phyloP scores from a whole-genome alignment of 2,797 vertebrate species.

The Sebastes trivittatus region DNA sequence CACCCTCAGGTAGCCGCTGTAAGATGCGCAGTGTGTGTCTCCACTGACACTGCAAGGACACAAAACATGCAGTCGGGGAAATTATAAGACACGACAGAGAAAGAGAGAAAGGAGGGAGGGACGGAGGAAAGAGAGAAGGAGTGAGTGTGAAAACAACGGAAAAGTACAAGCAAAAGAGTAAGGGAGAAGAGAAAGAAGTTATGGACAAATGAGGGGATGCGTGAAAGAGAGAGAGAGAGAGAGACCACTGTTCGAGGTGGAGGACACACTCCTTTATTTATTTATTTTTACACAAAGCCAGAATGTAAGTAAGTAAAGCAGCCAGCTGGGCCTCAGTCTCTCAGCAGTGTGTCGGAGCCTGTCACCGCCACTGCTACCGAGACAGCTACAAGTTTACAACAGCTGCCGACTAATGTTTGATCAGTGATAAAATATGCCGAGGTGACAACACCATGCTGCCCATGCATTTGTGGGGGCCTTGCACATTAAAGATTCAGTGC shows the following conservation, averaged over 20 bases:
- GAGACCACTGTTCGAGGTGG: slow-evolving; percentile 20
- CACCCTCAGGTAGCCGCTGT: slow-evolving; percentile 45
- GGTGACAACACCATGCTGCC: slow-evolving; percentile 93
- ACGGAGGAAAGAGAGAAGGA: not conserved
- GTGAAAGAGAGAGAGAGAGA: slow-evolving; percentile 26
- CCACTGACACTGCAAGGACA: slow-evolving; percentile 50
- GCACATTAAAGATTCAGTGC: slow-evolving; percentile 93
- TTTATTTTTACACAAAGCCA: slow-evolving; percentile 71
- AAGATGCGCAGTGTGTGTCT: slow-evolving; percentile 48
- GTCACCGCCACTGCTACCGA: slow-evolving; percentile 83
- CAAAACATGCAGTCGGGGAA: slow-evolving; percentile 60
- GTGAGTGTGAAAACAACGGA: slow-evolving; percentile 26
- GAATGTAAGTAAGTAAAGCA: slow-evolving; percentile 73
- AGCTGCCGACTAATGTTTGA: slow-evolving; percentile 95
- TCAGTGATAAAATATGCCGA: slow-evolving; percentile 95
- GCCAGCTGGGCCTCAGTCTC: slow-evolving; percentile 83
- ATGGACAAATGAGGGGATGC: slow-evolving; percentile 50
- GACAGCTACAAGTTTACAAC: slow-evolving; percentile 90
- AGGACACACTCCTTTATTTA: slow-evolving; percentile 55
- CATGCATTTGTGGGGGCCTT: slow-evolving; percentile 87
- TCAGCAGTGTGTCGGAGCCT: slow-evolving; percentile 81
- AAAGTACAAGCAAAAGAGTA: slow-evolving; percentile 28
- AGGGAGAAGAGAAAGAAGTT: slow-evolving; percentile 18
- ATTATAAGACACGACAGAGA: slow-evolving; percentile 45
- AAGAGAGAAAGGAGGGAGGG: not conserved